Evolutionary conservation across 2,797 vertebrate species (phyloP), one percentile per base, ranked within the genome.

Genomic region (Ara ararauna): DNA sequence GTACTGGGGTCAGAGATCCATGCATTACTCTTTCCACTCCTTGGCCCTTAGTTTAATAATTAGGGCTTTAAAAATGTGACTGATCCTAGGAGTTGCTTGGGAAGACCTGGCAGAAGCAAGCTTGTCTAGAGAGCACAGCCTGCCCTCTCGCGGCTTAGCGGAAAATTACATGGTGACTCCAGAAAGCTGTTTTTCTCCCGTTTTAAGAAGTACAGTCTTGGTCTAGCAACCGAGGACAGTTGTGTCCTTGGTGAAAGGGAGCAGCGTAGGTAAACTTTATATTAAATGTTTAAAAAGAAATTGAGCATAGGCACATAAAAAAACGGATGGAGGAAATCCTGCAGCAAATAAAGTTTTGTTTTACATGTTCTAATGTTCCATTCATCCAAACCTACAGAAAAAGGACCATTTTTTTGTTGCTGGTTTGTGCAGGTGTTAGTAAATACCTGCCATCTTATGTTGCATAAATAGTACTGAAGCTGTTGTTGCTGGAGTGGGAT

Each of bases 91-190:
- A 34, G n/a, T 22, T 54, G 66, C 80, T 75, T 53, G 19, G 30
- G 10, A 66, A 58, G 20, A 48, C n/a, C 27, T 9, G 36, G 21
- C 7, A n/a, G 56, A 11, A 58, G 68, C 32, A n/a, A 61, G 53
- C 73, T 40, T 38, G 51, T 38, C 34, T 11, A 21, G 74, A 90
- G 92, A 92, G 61, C 71, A 91, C 91, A 95, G 89, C 67, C 79
- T 97, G 97, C 97, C 97, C 98, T 98, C 98, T 97, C 44, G 97
- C 87, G 98, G 96, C 79, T 64, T 47, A 10, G 67, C 71, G 44
- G 60, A 93, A 97, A 96, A 97, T 89, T 89, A 93, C 97, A 85
- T 56, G 66, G 10, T 50, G 51, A 40, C 27, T 5, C 38, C 22
- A 10, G 44, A 27, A 67, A 60, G 6, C 6, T 68, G 4, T 7